Conservation (phyloP, 2,888 invertebrate genomes). For the Tanypteryx hageni region DNA sequence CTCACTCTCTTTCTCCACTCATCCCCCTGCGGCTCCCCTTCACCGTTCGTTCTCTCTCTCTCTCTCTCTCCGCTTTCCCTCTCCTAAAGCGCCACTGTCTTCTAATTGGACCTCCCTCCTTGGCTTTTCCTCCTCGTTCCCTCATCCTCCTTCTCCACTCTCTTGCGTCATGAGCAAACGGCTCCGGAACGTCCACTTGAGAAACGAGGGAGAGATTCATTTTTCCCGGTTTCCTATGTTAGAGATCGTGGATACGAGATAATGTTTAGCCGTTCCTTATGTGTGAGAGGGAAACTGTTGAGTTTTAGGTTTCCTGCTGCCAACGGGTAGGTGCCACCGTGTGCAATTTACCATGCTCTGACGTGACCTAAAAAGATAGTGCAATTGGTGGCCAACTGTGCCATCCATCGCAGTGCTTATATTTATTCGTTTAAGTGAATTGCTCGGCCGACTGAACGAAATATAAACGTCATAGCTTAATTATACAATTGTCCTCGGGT, state of each 20-base stretch:
- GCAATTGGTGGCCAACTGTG: too few species aligned
- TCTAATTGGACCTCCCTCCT: not conserved
- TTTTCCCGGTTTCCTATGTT: not conserved
- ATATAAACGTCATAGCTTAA: too few species aligned
- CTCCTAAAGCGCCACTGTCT: not conserved
- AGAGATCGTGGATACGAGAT: not conserved
- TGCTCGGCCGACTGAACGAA: too few species aligned
- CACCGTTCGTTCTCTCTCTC: too few species aligned
- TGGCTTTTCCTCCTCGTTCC: not conserved
- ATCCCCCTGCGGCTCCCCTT: not conserved
- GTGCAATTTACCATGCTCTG: too few species aligned
- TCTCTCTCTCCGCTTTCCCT: not conserved
- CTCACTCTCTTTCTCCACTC: not conserved
- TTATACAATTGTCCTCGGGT: too few species aligned
- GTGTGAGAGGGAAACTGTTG: not conserved
- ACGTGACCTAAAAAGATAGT: too few species aligned
- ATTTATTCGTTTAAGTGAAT: too few species aligned
- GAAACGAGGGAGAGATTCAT: not conserved
- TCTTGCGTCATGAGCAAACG: not conserved
- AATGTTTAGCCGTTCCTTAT: not conserved
- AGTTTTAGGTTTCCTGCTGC: not conserved
- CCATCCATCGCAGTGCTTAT: too few species aligned
- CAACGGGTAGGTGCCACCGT: too few species aligned
- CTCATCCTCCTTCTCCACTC: not conserved
- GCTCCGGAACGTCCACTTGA: not conserved